Evolutionary conservation across 2,888 invertebrate genomes (phyloP), one percentile per base, ranked within the genome.

Genomic region (Clistopyga incitator): DNA sequence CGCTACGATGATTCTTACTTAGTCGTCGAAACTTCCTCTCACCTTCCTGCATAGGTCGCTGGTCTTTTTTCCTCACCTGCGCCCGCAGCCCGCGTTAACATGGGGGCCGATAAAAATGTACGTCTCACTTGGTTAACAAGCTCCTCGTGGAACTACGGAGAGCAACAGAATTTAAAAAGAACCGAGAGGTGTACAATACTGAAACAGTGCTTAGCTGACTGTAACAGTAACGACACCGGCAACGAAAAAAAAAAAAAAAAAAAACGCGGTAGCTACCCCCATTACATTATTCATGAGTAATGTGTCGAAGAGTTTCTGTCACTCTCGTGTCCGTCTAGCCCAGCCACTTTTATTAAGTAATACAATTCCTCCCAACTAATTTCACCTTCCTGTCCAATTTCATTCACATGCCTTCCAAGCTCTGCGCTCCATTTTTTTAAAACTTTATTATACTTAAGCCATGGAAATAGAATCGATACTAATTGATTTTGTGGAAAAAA

Each of bases 71-170:
- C 88, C 88, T 91, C 92, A 93, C 91, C 92, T 93, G 93, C 86
- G 91, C 93, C 92, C 92, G 92, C 92, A 92, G 91, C 87, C 86
- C 84, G 71, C 52, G 54, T 74, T 74, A 83, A 79, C 88, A 91
- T 91, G 89, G 81, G 89, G 90, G 90, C 88, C 87, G 90, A 91
- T 91, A 90, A 91, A 90, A 90, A 89, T 91, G 88, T 90, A 84
- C 88, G 87, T 87, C 70, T 78, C 64, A 78, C 80, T 78, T 54
- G 77, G 68, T 79, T 59, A 81, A 80, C 72, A 78, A 81, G 75
- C 77, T 79, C 74, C 77, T 75, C 42, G 50, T 15, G 65, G 80
- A 81, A 79, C 76, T 78, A 75, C 64, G 23, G 75, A 79, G 68
- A 64, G 45, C 38, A 80, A 75, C 82, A 25, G 52, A 56, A 50